These are phyloP conservation scores for Noctua fimbriata DNA, from an alignment of 2,888 invertebrate genomes.

Conservation along the genomic window DNA sequence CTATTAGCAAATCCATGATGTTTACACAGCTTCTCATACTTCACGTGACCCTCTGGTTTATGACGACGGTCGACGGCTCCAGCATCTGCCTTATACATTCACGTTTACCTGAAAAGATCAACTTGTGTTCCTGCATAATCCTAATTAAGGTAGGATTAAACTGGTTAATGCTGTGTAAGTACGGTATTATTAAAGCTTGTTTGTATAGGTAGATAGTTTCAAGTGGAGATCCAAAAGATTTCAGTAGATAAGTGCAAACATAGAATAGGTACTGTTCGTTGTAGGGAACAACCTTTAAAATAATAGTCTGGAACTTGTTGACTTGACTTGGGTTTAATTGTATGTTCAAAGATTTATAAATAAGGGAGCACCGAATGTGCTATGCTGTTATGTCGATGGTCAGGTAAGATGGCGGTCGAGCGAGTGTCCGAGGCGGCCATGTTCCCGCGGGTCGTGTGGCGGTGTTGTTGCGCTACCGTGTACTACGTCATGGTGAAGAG, in stretches of 20 bases:
- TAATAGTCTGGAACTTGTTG: no score
- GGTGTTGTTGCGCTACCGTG: no score
- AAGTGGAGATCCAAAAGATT: neutral
- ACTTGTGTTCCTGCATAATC: conserved; percentile 9
- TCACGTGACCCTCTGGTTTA: conserved; percentile 16
- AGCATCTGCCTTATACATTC: neutral
- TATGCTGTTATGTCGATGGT: no score
- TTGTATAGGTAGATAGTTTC: neutral
- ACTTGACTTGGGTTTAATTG: no score
- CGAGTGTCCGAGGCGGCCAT: no score
- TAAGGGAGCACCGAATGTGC: no score
- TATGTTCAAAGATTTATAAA: no score
- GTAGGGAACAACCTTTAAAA: no score
- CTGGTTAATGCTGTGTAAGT: conserved; percentile 2
- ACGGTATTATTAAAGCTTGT: neutral
- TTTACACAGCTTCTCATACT: neutral
- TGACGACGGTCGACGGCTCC: conserved; percentile 43
- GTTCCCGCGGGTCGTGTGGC: no score
- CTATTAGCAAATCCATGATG: neutral
- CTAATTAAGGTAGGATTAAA: conserved; percentile 24
- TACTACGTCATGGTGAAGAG: no score
- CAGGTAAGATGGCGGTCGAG: no score
- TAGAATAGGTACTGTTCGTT: no score
- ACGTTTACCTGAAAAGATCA: conserved; percentile 20
- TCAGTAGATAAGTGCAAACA: neutral